These are phyloP conservation scores for Cylindroiulus punctatus DNA, from an alignment of 2,888 invertebrate species.

Conservation along the genomic window DNA sequence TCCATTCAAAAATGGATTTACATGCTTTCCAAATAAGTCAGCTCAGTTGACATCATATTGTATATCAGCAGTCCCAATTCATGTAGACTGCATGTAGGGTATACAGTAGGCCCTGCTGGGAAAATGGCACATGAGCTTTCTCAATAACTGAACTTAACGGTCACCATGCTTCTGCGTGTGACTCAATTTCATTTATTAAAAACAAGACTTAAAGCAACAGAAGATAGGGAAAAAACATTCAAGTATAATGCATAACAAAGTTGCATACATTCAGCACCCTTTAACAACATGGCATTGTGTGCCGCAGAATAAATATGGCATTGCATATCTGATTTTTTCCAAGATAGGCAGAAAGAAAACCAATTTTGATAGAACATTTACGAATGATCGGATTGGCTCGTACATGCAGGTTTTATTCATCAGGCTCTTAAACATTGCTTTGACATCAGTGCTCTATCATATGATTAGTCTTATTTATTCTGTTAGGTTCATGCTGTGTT, in stretches of 20 bases:
- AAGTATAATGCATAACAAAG: constrained; percentile 9
- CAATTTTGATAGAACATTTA: neutral
- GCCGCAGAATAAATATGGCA: neutral
- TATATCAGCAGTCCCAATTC: neutral
- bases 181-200: neutral
- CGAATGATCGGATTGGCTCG: too few species aligned
- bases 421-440: too few species aligned
- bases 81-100: neutral
- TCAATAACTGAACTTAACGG: neutral
- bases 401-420: too few species aligned
- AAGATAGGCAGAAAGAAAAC: neutral
- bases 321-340: neutral
- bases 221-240: neutral
- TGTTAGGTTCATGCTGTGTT: too few species aligned
- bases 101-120: neutral
- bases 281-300: neutral
- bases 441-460: too few species aligned
- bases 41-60: neutral
- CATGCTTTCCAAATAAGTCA: too few species aligned
- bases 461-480: too few species aligned
- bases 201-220: constrained; percentile 6
- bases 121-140: neutral
- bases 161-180: neutral
- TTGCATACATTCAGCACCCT: neutral
- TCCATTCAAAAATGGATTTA: too few species aligned